Evolutionary conservation across 2,888 invertebrate genomes (phyloP).

Genomic region (Ypsolopha scabrella): DNA sequence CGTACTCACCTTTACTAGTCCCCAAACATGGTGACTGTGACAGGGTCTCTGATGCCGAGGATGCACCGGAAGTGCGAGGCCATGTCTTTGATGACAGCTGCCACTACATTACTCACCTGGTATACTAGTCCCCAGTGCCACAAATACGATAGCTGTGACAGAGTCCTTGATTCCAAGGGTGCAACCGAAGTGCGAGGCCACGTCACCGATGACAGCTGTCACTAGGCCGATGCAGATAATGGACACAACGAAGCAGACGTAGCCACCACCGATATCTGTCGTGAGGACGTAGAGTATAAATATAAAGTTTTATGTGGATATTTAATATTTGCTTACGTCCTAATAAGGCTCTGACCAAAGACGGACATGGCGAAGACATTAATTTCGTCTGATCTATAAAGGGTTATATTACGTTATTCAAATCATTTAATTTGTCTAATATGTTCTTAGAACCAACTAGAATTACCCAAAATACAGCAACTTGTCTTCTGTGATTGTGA

Average conservation of each 20-base stretch:
- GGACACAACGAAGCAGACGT: slow-evolving; percentile 93
- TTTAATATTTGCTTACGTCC: too few species aligned
- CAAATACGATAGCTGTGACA: slow-evolving; percentile 97
- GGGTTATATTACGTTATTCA: too few species aligned
- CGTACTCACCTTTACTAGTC: too few species aligned
- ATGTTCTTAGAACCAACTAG: too few species aligned
- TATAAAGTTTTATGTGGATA: too few species aligned
- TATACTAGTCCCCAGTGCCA: slow-evolving; percentile 98
- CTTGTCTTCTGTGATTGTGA: too few species aligned
- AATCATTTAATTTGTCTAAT: too few species aligned
- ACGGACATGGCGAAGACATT: too few species aligned
- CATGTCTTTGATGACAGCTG: slow-evolving; percentile 96
- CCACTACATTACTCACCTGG: slow-evolving; percentile 92
- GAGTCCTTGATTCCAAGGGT: slow-evolving; percentile 96
- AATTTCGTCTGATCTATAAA: too few species aligned
- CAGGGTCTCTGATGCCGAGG: slow-evolving; percentile 71
- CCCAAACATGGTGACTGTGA: too few species aligned
- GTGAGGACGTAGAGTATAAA: slow-evolving; percentile 13
- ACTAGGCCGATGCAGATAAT: slow-evolving; percentile 93
- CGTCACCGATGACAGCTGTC: slow-evolving; percentile 96
- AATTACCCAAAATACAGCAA: too few species aligned
- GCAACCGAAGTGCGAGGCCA: slow-evolving; percentile 98
- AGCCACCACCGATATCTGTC: slow-evolving; percentile 92
- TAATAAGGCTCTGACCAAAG: too few species aligned
- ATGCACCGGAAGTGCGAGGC: slow-evolving; percentile 98